Evolutionary conservation across 2,888 invertebrate species (phyloP).

Genomic region (Pachycephus smyrnensis): DNA sequence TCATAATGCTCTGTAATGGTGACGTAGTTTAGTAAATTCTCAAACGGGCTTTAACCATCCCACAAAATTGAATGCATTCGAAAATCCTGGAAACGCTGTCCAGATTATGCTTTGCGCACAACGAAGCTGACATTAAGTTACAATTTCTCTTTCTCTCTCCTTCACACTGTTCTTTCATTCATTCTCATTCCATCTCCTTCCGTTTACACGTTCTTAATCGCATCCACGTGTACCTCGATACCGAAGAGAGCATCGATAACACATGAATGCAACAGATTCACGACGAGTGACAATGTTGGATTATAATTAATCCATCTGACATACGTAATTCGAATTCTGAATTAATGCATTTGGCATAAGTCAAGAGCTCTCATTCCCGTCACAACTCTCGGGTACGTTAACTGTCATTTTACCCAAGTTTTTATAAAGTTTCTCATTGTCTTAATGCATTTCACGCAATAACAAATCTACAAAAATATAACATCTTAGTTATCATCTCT

Average conservation of each 20-base stretch:
- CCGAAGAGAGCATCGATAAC: not conserved
- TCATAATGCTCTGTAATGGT: constrained; percentile 29
- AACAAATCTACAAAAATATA: constrained; percentile 68
- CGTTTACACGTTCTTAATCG: not conserved
- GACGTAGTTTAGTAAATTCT: constrained; percentile 19
- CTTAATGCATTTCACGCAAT: constrained; percentile 64
- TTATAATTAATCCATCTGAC: not conserved
- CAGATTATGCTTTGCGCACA: not conserved
- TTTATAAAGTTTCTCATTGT: constrained; percentile 62
- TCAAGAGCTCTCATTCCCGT: constrained; percentile 17
- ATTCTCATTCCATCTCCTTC: not conserved
- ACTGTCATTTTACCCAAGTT: constrained; percentile 42
- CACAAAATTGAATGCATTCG: constrained; percentile 23
- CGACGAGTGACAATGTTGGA: not conserved
- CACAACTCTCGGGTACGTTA: constrained; percentile 26
- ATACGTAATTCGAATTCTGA: not conserved
- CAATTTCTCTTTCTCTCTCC: constrained; percentile 8
- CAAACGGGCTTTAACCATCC: constrained; percentile 19
- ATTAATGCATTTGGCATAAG: constrained; percentile 6
- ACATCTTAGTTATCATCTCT: constrained; percentile 57
- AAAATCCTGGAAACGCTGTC: not conserved
- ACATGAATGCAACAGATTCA: not conserved
- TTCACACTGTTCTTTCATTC: not conserved
- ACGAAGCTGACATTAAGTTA: constrained; percentile 12
- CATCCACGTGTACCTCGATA: not conserved